Conservation (phyloP, 2,888 invertebrate genomes). For the Drosophila maculinotata region DNA sequence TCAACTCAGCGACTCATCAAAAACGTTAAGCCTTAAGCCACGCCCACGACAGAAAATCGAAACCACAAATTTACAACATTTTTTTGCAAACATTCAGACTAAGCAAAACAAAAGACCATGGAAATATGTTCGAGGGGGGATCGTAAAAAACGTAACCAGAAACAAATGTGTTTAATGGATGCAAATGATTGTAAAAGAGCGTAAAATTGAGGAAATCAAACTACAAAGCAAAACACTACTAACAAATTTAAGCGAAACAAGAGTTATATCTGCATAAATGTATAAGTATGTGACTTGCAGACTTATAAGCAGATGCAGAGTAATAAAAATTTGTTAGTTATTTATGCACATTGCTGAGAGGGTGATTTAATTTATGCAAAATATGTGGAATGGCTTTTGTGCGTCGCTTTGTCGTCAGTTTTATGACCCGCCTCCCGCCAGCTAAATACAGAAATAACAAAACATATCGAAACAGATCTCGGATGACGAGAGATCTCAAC, state of each 20-base stretch:
- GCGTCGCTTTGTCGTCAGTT: conserved; percentile 43
- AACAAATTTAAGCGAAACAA: conserved; percentile 10
- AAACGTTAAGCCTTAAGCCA: conserved; percentile 13
- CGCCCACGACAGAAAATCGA: conserved; percentile 18
- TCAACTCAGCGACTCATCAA: conserved; percentile 23
- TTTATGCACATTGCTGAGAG: conserved; percentile 47
- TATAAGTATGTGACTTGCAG: conserved; percentile 16
- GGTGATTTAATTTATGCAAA: conserved; percentile 70
- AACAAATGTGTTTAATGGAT: neutral
- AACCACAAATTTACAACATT: conserved; percentile 13
- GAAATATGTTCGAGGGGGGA: neutral
- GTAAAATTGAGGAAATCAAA: conserved; percentile 47
- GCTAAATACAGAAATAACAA: neutral
- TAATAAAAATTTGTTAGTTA: conserved; percentile 56
- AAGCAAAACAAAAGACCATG: neutral
- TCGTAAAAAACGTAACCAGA: neutral
- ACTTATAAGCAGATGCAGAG: conserved; percentile 33
- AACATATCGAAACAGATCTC: conserved; percentile 19
- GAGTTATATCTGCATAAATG: neutral
- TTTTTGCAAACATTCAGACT: conserved; percentile 3
- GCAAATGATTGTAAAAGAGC: conserved; percentile 10
- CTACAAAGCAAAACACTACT: conserved; percentile 9
- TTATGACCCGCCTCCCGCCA: conserved; percentile 47
- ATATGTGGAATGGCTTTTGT: conserved; percentile 53
- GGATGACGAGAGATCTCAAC: conserved; percentile 29